These are phyloP conservation scores for Drosophila quadrilineata DNA, from an alignment of 1,140 invertebrate genomes.

Conservation along the genomic window DNA sequence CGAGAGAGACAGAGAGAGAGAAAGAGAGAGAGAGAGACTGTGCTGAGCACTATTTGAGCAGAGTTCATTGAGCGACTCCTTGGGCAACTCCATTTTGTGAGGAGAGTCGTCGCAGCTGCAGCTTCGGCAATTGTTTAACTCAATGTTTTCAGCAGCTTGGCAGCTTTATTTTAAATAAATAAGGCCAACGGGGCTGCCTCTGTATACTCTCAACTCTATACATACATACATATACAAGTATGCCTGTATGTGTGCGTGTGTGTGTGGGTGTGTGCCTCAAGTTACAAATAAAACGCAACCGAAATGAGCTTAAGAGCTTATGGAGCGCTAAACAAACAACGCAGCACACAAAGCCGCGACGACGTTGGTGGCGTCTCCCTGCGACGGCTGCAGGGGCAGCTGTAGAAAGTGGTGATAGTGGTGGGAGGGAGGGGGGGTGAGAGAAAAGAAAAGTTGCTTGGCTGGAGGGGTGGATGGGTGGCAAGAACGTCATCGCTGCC, in stretches of 20 bases:
- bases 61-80: constrained; percentile 9
- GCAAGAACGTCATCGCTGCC: constrained; percentile 24
- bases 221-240: background rate
- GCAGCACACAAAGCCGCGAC: constrained; percentile 70
- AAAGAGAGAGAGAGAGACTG: background rate
- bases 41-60: background rate
- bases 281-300: constrained; percentile 79
- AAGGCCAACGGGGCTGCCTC: constrained; percentile 33
- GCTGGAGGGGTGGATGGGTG: too few relatives aligned
- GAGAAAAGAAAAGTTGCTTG: background rate
- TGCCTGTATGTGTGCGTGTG: background rate
- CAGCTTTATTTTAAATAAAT: constrained; percentile 75
- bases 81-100: constrained; percentile 30
- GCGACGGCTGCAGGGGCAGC: background rate
- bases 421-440: background rate
- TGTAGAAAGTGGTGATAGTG: background rate
- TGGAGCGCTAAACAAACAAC: constrained; percentile 76
- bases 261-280: constrained; percentile 50
- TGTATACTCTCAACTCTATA: background rate
- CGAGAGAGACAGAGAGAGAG: background rate
- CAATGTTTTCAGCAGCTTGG: constrained; percentile 59
- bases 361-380: constrained; percentile 5
- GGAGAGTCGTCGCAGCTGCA: constrained; percentile 18
- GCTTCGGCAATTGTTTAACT: constrained; percentile 63
- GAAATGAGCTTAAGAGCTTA: constrained; percentile 78